Evolutionary conservation across 2,797 vertebrate species (phyloP), one percentile per base, ranked within the genome.

Genomic region (Girardinus metallicus): DNA sequence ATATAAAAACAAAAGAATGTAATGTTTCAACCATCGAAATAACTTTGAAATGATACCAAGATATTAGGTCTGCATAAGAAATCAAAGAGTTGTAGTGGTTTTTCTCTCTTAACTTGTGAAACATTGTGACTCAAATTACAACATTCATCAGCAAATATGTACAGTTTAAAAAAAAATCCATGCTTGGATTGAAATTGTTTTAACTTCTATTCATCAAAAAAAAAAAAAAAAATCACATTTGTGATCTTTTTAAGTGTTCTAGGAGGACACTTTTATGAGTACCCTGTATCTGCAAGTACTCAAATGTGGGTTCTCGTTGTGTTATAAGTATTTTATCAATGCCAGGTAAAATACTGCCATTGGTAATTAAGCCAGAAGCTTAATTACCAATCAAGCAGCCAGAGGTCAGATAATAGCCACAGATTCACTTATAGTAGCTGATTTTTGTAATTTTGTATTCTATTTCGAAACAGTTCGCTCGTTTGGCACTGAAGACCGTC

Each of bases 401-500:
- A 21, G 34, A 23, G 64, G 7, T 34, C 31, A 36, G 21, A 60
- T 60, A 29, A 60, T 29, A 16, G 29, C 66, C 66, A n/a, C 66
- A 68, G 39, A n/a, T 13, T 68, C 36, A 43, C 36, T 43, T 3
- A 11, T 5, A n/a, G 11, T 26, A 43, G 26, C 39, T 3, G 2
- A 10, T 31, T 36, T 8, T 55, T 36, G 18, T 51, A 13, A 53
- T 6, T 15, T 39, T 74, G 15, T 15, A 21, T 23, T 60, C 57
- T n/a, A 10, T n/a, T 15, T 34, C 74, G 23, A 51, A 36, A 81
- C 93, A 99, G 98, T 99, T 91, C 97, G 98, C 79, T 99, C 98
- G 34, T 99, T 99, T 76, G 98, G 98, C 66, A 99, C 98, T 23
- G 98, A 99, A 85, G 98, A 99, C 72, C 96, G 98, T 51, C 98